phyloP scores from a whole-genome alignment of 2,113 vertebrate species.

The Dipodomys stephensi region DNA sequence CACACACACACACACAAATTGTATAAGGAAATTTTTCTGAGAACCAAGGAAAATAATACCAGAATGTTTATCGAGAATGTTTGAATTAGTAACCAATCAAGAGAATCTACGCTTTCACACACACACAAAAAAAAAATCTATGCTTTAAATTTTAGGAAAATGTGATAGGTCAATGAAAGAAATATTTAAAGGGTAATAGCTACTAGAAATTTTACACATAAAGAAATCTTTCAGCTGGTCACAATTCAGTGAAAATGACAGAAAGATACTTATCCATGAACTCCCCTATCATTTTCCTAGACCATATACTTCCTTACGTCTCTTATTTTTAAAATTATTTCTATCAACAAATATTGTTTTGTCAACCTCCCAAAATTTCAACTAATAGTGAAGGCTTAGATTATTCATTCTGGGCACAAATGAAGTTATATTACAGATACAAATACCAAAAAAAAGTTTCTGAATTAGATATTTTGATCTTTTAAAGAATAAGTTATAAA shows the following conservation, averaged over 20 bases:
- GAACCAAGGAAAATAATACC: background rate
- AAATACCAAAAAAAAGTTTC: background rate
- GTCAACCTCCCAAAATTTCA: background rate
- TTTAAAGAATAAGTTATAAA: background rate
- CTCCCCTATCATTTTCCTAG: background rate
- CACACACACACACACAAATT: background rate
- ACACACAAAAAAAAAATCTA: background rate
- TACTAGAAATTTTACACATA: background rate
- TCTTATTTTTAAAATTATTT: background rate
- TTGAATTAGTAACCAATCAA: background rate
- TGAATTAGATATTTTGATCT: background rate
- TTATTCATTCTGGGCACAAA: background rate
- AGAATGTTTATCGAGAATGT: background rate
- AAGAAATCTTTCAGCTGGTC: background rate
- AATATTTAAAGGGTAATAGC: background rate
- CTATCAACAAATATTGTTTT: background rate
- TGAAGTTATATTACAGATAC: background rate
- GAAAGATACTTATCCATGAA: background rate
- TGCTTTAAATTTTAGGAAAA: background rate
- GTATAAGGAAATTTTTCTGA: background rate
- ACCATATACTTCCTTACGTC: no score
- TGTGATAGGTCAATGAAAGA: background rate
- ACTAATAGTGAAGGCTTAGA: background rate
- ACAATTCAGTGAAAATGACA: background rate
- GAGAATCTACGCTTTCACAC: no score